Percentiles rank a stretch among this genome's conserved stretches.
Evolutionary conservation across 2,888 invertebrate species (phyloP).

Genomic region (Lepeophtheirus nordmannii): DNA sequence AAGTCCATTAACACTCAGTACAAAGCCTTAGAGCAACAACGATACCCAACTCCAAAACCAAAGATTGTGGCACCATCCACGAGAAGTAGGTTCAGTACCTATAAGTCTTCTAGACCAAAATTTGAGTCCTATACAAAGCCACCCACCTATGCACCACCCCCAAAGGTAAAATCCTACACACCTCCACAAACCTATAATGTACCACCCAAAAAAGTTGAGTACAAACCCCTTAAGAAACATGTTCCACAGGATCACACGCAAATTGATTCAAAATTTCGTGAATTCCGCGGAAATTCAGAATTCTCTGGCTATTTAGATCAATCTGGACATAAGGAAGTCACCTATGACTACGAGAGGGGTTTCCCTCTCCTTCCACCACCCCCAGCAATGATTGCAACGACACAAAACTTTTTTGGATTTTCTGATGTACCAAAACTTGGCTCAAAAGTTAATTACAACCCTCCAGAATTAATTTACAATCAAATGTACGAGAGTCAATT

Average conservation of each 20-base stretch:
- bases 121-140: background rate
- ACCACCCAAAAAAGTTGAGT: background rate
- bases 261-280: background rate
- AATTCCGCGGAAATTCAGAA: background rate
- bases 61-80: background rate
- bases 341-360: background rate
- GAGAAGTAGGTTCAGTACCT: background rate
- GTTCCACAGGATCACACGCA: background rate
- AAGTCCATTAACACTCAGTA: background rate
- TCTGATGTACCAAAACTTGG: slow-evolving; percentile 19
- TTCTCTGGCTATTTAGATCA: background rate
- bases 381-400: background rate
- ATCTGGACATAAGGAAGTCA: background rate
- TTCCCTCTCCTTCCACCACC: background rate
- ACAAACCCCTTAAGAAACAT: background rate
- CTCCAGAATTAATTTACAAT: slow-evolving; percentile 13
- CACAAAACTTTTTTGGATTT: slow-evolving; percentile 1
- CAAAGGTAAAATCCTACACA: too few relatives aligned
- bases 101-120: background rate
- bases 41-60: background rate
- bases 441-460: background rate
- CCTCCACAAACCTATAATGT: background rate
- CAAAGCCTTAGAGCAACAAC: background rate
- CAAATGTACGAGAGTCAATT: background rate
- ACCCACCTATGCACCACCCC: background rate